Base-by-base conservation (phyloP, 2,113 vertebrate genomes). In the Scortum barcoo region DNA sequence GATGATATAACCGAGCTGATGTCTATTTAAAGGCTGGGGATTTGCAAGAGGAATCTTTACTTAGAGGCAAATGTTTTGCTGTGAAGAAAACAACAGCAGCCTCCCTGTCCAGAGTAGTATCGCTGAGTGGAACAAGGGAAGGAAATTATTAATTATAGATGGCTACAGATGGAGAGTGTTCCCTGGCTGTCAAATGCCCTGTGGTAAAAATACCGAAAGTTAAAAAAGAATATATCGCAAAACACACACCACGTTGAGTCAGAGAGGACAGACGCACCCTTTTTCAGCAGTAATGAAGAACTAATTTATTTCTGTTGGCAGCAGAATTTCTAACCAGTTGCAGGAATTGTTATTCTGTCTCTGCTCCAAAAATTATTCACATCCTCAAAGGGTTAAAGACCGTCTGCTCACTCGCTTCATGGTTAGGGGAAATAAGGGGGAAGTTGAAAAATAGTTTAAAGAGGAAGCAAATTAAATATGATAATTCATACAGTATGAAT, bases 61-160 rank as follows among this genome's bases (percentile, higher is more conserved):
- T 74, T 51, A 72, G 54, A 56, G 13, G 44, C 19, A 51, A 61
- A 74, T 66, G 68, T 75, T 72, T 51, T 68, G 11, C 61, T 30
- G 17, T 7, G 2, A 73, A 38, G 19, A 69, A 68, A 85, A 61
- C 42, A 65, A 66, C 5, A 54, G 22, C 24, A 42, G 10, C 66
- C 17, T 74, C 24, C 46, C 16, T 13, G 53, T 73, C 63, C 72
- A 44, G 46, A 56, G 70, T 53, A 24, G 14, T 53, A 36, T 68
- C 11, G 30, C 79, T 86, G 75, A 74, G 71, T 68, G 69, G 76
- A 80, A 56, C 65, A 84, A 72, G n/a, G 51, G 76, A 72, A 84
- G 84, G 84, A 86, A 80, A 67, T 82, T 1, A 89, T 94, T 36
- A 84, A 94, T 92, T 90, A 90, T 93, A 72, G 36, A 94, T 91